Evolutionary conservation across 1,140 invertebrate genomes (phyloP).

Genomic region (Teleogryllus occipitalis): DNA sequence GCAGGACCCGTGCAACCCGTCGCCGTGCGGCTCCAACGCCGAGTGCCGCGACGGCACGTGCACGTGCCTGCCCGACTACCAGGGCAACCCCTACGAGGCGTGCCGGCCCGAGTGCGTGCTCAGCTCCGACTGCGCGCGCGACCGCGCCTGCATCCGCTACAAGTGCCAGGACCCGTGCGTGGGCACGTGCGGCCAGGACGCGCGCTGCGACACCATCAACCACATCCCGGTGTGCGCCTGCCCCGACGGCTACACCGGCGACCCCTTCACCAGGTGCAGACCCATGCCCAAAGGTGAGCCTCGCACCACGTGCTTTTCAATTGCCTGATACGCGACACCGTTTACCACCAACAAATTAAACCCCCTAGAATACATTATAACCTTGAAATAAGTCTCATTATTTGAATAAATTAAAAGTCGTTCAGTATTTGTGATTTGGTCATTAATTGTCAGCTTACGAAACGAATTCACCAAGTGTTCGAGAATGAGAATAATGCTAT

Average conservation of each 20-base stretch:
- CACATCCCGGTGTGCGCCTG: slow-evolving; percentile 67
- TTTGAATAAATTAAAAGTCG: no score
- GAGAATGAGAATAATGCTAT: no score
- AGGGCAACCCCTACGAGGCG: slow-evolving; percentile 49
- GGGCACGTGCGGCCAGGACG: slow-evolving; percentile 64
- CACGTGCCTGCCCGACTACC: slow-evolving; percentile 40
- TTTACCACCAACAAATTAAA: no score
- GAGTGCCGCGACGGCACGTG: slow-evolving; percentile 58
- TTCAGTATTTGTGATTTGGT: no score
- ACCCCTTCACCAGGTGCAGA: slow-evolving; percentile 64
- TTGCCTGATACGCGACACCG: no score
- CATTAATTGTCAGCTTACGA: no score
- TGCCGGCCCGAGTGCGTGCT: slow-evolving; percentile 66
- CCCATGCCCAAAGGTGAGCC: slow-evolving; percentile 36
- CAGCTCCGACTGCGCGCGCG: slow-evolving; percentile 61
- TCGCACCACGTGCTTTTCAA: no score
- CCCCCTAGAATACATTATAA: no score
- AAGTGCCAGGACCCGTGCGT: slow-evolving; percentile 67
- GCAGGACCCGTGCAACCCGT: slow-evolving; percentile 56
- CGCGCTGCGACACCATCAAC: slow-evolving; percentile 61
- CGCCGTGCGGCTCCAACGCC: slow-evolving; percentile 71
- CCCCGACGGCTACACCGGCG: slow-evolving; percentile 59
- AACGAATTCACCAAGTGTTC: no score
- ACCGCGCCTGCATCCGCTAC: slow-evolving; percentile 61
- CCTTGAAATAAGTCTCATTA: no score